Base-by-base conservation (phyloP, 2,888 invertebrate genomes). In the Rotaria sp. region DNA sequence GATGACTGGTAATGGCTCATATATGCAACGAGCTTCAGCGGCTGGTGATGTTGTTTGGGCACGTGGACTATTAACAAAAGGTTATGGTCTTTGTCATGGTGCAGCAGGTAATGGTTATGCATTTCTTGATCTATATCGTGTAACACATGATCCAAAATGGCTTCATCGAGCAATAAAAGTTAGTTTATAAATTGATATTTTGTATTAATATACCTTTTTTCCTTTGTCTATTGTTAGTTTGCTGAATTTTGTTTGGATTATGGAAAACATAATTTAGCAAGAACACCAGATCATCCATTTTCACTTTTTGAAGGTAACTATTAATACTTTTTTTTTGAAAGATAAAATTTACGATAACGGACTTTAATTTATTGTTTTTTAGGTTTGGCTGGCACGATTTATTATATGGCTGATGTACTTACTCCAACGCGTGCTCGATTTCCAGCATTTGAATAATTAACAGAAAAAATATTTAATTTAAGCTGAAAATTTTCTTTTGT, bases 21-120 rank as follows among this genome's bases (percentile, higher is more conserved):
- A 80, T 45, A 7, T 80, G 1, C 26, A 80, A 80, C 15, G 11
- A 80, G 80, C 80, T 18, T 8, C n/a, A n/a, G n/a, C 41, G 8
- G 80, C 80, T 89, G 94, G 94, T 10, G 94, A 95, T 85, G 93
- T 94, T 24, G 93, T 95, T 87, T 96, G 96, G 96, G 89, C 93
- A 86, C 92, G 95, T 88, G 96, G 96, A 10, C 90, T 96, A 45
- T 92, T 95, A 75, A 93, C 92, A 88, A 96, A 96, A 92, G 96
- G 96, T 18, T 95, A 94, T 90, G 94, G 96, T 87, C 91, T 96
- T 35, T 96, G 96, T 89, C 96, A 96, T 90, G 96, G 96, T 3
- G 94, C 94, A 10, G 93, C 95, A 88, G 96, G 96, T 87, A 96
- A 96, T 91, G 95, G 94, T 2, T 96, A 96, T 89, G 93, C 94